Conservation (phyloP, 1,140 invertebrate species). For the Neodiprion lecontei region DNA sequence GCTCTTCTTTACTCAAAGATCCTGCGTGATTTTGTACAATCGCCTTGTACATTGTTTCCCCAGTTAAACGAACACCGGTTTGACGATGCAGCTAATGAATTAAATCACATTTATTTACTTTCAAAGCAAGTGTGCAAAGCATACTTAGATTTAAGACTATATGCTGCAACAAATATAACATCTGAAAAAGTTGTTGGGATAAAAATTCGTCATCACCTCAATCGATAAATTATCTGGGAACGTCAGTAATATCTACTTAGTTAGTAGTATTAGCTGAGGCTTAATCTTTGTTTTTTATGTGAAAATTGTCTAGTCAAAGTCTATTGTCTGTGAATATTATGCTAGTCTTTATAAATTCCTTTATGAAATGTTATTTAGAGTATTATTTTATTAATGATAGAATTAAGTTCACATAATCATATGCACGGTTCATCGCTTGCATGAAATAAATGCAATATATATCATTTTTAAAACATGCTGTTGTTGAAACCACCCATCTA, state of each 20-base stretch:
- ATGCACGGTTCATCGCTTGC: no score
- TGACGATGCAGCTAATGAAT: slow-evolving; percentile 11
- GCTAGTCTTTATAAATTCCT: no score
- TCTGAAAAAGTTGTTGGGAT: slow-evolving; percentile 8
- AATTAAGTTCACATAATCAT: no score
- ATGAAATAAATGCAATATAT: no score
- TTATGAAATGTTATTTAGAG: no score
- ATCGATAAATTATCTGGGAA: slow-evolving; percentile 15
- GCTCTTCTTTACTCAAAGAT: slow-evolving; percentile 14
- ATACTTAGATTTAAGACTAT: slow-evolving; percentile 12
- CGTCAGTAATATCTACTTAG: not conserved
- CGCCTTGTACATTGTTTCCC: slow-evolving; percentile 8
- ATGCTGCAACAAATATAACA: slow-evolving; percentile 15
- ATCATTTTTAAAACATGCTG: no score
- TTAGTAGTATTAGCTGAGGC: no score
- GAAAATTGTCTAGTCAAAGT: no score
- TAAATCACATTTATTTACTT: slow-evolving; percentile 11
- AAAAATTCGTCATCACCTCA: slow-evolving; percentile 12
- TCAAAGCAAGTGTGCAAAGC: slow-evolving; percentile 12
- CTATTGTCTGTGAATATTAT: no score
- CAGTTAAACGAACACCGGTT: slow-evolving; percentile 12
- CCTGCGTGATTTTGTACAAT: slow-evolving; percentile 2
- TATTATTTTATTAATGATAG: no score
- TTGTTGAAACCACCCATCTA: no score
- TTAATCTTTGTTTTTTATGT: no score